phyloP scores from a whole-genome alignment of 2,888 invertebrate species.

The Amitus sp. region DNA sequence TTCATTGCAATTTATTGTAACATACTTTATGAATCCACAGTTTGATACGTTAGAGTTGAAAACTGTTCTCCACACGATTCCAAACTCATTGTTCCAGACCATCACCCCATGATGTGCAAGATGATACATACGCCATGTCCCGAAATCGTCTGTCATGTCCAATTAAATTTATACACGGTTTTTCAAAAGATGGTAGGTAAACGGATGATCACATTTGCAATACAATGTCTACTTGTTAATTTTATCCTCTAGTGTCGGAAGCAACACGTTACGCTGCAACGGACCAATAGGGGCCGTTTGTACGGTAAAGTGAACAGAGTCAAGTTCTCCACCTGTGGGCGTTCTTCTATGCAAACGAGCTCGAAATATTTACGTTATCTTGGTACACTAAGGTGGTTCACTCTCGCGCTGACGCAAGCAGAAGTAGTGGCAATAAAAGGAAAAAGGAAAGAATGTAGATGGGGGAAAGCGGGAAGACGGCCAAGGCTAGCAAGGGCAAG shows the following conservation, averaged over 20 bases:
- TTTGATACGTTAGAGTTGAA: too few relatives aligned
- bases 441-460: constrained; percentile 14
- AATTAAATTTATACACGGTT: not conserved
- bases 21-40: not conserved
- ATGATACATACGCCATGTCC: not conserved
- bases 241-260: constrained; percentile 4
- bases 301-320: constrained; percentile 18
- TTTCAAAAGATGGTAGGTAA: not conserved
- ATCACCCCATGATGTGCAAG: not conserved
- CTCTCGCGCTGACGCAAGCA: constrained; percentile 42
- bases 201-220: not conserved
- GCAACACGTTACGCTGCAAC: constrained; percentile 36
- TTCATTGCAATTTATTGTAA: constrained; percentile 13
- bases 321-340: constrained; percentile 27
- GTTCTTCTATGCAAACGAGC: constrained; percentile 52
- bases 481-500: constrained; percentile 18
- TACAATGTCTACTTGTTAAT: not conserved
- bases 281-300: constrained; percentile 29
- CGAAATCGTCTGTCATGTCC: not conserved
- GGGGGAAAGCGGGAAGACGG: constrained; percentile 12
- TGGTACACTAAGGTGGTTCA: constrained; percentile 54
- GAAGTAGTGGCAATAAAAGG: constrained; percentile 12
- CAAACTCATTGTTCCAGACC: not conserved
- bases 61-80: not conserved
- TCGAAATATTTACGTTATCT: constrained; percentile 59